Conservation (phyloP, 2,797 vertebrate species). For the Hylomyscus alleni region DNA sequence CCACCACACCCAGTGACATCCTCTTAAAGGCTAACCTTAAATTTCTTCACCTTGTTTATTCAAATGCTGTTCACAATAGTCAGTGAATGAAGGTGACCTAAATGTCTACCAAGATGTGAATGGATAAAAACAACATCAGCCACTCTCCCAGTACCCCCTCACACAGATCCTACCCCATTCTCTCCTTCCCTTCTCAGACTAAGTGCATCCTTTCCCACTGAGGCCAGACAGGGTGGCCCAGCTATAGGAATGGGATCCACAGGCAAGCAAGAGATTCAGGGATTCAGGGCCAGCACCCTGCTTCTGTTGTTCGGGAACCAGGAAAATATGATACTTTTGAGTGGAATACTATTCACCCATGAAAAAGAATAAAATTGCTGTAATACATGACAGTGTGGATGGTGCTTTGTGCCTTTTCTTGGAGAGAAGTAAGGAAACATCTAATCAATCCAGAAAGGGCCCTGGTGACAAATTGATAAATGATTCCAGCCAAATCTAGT, state of each 20-base stretch:
- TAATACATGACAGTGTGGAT: background rate
- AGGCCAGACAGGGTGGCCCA: background rate
- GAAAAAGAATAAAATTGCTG: background rate
- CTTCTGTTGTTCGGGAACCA: background rate
- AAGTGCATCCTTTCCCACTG: background rate
- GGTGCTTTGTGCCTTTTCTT: background rate
- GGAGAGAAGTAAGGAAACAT: background rate
- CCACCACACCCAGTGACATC: background rate
- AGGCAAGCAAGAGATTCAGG: background rate
- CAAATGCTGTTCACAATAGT: background rate
- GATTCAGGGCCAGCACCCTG: background rate
- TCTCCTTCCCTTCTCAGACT: background rate
- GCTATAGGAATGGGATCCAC: background rate
- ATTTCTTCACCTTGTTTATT: background rate
- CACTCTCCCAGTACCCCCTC: background rate
- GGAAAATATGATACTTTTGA: background rate
- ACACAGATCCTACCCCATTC: background rate
- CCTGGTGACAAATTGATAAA: background rate
- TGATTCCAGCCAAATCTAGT: background rate
- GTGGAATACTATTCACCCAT: background rate
- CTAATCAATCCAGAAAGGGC: background rate
- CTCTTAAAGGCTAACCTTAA: background rate
- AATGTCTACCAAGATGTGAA: background rate
- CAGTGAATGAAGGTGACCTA: background rate
- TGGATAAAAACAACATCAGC: background rate